Percentiles rank a stretch among this genome's conserved stretches.
Conservation (phyloP, 2,113 vertebrate genomes). For the Chinchilla lanigera region DNA sequence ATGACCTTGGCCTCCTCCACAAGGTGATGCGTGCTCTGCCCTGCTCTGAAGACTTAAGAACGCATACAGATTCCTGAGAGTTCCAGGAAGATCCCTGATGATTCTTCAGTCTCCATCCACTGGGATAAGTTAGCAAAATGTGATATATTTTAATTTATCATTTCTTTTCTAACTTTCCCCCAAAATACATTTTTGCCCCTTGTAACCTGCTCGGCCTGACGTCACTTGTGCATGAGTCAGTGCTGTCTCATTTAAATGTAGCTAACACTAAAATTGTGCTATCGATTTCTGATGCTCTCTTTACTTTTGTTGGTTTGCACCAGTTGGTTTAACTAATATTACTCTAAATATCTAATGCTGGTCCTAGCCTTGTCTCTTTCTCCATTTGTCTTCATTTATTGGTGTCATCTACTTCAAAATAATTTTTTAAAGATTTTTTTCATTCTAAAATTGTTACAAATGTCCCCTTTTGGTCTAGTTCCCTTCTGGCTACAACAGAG, state of each 20-base stretch:
- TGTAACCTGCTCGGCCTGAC: constrained; percentile 70
- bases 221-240: constrained; percentile 82
- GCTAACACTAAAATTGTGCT: constrained; percentile 79
- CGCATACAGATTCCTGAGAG: not conserved
- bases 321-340: constrained; percentile 71
- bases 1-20: not conserved
- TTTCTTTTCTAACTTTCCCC: constrained; percentile 64
- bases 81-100: not conserved
- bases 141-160: constrained; percentile 31
- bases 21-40: not conserved
- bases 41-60: constrained; percentile 6
- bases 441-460: constrained; percentile 70
- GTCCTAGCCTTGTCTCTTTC: constrained; percentile 9
- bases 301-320: constrained; percentile 63
- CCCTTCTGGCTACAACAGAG: not conserved
- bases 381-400: constrained; percentile 46
- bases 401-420: constrained; percentile 64
- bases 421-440: constrained; percentile 67
- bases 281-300: constrained; percentile 81
- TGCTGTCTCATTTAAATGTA: constrained; percentile 76
- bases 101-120: not conserved
- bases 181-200: constrained; percentile 71
- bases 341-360: constrained; percentile 64
- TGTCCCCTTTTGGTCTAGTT: not conserved
- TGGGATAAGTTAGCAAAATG: not conserved